Evolutionary conservation across 2,113 vertebrate species (phyloP).

Genomic region (Triplophysa rosa): DNA sequence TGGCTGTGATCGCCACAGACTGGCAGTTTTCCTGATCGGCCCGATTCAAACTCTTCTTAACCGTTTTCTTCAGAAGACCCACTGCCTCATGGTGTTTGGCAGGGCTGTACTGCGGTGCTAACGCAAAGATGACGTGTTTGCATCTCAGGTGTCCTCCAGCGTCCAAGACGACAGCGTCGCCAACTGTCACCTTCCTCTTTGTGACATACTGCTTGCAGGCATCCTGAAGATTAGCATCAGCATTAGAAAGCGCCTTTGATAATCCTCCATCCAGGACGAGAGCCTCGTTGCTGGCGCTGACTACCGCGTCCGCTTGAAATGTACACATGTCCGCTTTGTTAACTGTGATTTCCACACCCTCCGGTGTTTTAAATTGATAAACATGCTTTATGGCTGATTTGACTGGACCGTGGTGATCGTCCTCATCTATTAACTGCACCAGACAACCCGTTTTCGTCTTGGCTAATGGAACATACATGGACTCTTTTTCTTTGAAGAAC

Average conservation of each 20-base stretch:
- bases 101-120: conserved; percentile 72
- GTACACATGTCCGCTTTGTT: conserved; percentile 73
- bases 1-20: conserved; percentile 83
- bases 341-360: conserved; percentile 73
- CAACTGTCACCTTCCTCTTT: conserved; percentile 35
- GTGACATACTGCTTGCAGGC: conserved; percentile 67
- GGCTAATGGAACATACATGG: conserved; percentile 50
- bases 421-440: conserved; percentile 69
- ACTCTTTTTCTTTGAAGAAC: conserved; percentile 70
- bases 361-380: conserved; percentile 52
- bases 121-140: conserved; percentile 77
- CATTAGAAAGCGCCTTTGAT: conserved; percentile 65
- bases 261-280: conserved; percentile 71
- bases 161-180: conserved; percentile 61
- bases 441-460: conserved; percentile 68
- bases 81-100: not conserved
- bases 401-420: not conserved
- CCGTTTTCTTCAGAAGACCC: conserved; percentile 61
- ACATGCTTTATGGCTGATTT: not conserved
- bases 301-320: conserved; percentile 73
- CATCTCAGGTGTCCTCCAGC: conserved; percentile 77
- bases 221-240: conserved; percentile 76
- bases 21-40: conserved; percentile 60
- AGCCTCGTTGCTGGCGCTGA: conserved; percentile 71
- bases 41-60: conserved; percentile 69